phyloP scores from a whole-genome alignment of 2,797 vertebrate genomes.

The Sternotherus odoratus region DNA sequence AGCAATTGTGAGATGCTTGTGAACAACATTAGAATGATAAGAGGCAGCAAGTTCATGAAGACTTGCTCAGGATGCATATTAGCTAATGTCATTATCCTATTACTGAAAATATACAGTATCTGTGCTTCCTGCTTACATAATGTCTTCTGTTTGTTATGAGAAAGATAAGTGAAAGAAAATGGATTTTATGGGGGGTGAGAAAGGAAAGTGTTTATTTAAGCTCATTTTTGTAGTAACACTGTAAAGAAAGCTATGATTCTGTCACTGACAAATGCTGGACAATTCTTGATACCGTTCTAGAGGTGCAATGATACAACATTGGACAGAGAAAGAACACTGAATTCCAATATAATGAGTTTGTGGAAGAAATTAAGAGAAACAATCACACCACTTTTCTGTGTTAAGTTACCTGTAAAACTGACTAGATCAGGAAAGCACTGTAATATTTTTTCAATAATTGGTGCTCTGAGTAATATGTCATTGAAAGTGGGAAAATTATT shows the following conservation, averaged over 20 bases:
- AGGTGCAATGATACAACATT: not conserved
- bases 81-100: constrained; percentile 21
- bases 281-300: not conserved
- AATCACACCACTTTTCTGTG: not conserved
- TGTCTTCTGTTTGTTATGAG: not conserved
- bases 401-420: constrained; percentile 2
- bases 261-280: not conserved
- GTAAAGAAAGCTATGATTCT: not conserved
- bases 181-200: not conserved
- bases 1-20: constrained; percentile 27
- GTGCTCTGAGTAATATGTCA: not conserved
- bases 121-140: not conserved
- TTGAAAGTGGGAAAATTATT: not conserved
- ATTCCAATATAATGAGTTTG: not conserved
- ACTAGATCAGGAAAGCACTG: not conserved
- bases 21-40: constrained; percentile 35
- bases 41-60: not conserved
- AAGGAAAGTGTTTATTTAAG: not conserved
- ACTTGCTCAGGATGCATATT: not conserved
- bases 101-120: not conserved
- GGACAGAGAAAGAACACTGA: not conserved
- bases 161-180: not conserved
- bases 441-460: not conserved
- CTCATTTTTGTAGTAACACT: not conserved
- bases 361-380: not conserved